phyloP scores from a whole-genome alignment of 2,113 vertebrate genomes.

The Sinocyclocheilus grahami region DNA sequence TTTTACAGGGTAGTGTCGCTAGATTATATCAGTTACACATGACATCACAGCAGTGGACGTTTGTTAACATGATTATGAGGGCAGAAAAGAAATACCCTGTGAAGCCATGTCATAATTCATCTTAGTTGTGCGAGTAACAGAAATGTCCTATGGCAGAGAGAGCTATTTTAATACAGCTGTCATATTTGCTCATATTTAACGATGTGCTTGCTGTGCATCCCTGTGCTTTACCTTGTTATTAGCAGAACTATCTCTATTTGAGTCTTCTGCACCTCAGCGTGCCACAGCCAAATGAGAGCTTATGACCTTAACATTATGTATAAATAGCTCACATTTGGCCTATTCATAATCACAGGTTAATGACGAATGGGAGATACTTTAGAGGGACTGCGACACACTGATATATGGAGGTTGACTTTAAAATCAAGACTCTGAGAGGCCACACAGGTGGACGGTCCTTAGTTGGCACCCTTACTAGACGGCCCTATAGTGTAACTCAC shows the following conservation, averaged over 20 bases:
- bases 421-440: slow-evolving; percentile 22
- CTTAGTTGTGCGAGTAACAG: slow-evolving; percentile 1
- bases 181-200: slow-evolving; percentile 39
- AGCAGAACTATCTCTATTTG: not conserved
- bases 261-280: not conserved
- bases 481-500: not conserved
- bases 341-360: slow-evolving; percentile 33
- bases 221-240: slow-evolving; percentile 17
- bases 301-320: not conserved
- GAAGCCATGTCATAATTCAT: slow-evolving; percentile 20
- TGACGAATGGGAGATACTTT: slow-evolving; percentile 23
- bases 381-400: no score
- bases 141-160: slow-evolving; percentile 23
- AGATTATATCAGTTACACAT: slow-evolving; percentile 11
- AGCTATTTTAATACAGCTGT: slow-evolving; percentile 48
- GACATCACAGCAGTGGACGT: not conserved
- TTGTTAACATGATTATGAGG: slow-evolving; percentile 20
- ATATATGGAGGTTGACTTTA: slow-evolving; percentile 36
- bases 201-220: not conserved
- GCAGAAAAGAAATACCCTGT: slow-evolving; percentile 1
- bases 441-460: slow-evolving; percentile 42
- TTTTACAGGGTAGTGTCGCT: not conserved
- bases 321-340: slow-evolving; percentile 12
- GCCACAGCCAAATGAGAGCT: not conserved
- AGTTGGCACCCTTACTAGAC: slow-evolving; percentile 21